Evolutionary conservation across 2,888 invertebrate genomes (phyloP).

Genomic region (Eristalis arbustorum): DNA sequence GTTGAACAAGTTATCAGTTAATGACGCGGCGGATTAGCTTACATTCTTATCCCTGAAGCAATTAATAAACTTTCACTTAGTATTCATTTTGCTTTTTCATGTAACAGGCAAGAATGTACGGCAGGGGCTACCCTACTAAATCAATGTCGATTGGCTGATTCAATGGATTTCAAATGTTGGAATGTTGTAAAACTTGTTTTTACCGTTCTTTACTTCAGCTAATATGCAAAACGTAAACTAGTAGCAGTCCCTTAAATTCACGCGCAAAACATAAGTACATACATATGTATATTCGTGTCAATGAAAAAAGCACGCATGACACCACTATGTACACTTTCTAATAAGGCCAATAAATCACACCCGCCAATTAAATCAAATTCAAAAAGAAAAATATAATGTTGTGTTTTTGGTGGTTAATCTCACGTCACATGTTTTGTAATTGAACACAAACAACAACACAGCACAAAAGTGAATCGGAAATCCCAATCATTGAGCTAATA

Average conservation of each 20-base stretch:
- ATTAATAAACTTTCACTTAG: too few relatives aligned
- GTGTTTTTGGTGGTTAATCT: constrained; percentile 37
- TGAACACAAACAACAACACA: constrained; percentile 20
- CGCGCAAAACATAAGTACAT: constrained; percentile 19
- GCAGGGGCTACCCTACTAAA: constrained; percentile 14
- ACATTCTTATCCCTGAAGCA: too few relatives aligned
- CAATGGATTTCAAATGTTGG: constrained; percentile 17
- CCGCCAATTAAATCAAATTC: constrained; percentile 37
- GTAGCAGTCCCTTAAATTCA: constrained; percentile 1
- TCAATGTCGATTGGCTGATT: neutral
- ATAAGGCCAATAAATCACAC: constrained; percentile 49
- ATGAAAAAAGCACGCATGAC: constrained; percentile 37
- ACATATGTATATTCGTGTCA: too few relatives aligned
- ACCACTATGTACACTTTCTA: constrained; percentile 31
- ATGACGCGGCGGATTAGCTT: too few relatives aligned
- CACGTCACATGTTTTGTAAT: constrained; percentile 34
- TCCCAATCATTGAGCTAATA: constrained; percentile 34
- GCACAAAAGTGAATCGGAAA: constrained; percentile 47
- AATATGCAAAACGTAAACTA: constrained; percentile 30
- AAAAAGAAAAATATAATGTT: constrained; percentile 32
- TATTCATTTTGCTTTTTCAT: too few relatives aligned
- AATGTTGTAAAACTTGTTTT: constrained; percentile 61
- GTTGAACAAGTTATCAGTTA: too few relatives aligned
- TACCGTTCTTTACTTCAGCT: constrained; percentile 28
- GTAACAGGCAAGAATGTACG: neutral